Evolutionary conservation across 2,797 vertebrate genomes (phyloP).

Genomic region (Cyclopterus lumpus): DNA sequence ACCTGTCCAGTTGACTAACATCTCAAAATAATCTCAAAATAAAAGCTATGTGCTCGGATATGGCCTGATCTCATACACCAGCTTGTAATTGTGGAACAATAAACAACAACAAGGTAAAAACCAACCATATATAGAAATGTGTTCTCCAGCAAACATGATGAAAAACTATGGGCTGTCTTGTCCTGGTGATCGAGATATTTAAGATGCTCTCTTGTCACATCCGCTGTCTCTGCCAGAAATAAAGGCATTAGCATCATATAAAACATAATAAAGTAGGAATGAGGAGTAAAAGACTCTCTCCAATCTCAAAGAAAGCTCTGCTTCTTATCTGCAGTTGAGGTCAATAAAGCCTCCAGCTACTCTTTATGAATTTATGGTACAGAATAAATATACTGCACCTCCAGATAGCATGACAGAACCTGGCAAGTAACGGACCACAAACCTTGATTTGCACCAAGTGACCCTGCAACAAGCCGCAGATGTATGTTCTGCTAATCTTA

Average conservation of each 20-base stretch:
- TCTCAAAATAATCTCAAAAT: not conserved
- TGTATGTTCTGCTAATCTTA: not conserved
- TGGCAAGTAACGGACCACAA: not conserved
- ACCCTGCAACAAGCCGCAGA: not conserved
- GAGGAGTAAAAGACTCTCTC: not conserved
- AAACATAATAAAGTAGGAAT: not conserved
- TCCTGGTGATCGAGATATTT: not conserved
- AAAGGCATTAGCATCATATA: not conserved
- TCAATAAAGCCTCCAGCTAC: conserved; percentile 2
- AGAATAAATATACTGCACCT: not conserved
- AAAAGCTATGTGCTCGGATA: not conserved
- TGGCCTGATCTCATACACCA: not conserved
- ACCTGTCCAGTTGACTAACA: not conserved
- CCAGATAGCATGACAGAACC: not conserved
- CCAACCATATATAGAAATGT: not conserved
- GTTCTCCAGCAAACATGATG: not conserved
- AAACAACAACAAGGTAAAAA: not conserved
- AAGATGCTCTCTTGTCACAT: not conserved
- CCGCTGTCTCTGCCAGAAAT: not conserved
- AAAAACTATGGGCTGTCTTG: not conserved
- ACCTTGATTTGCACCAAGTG: not conserved
- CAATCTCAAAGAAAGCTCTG: not conserved
- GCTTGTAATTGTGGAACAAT: not conserved
- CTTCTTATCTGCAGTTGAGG: not conserved
- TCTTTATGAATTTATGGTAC: conserved; percentile 19